Evolutionary conservation across 2,797 vertebrate genomes (phyloP), one percentile per base, ranked within the genome.

Genomic region (Gallirallus australis): DNA sequence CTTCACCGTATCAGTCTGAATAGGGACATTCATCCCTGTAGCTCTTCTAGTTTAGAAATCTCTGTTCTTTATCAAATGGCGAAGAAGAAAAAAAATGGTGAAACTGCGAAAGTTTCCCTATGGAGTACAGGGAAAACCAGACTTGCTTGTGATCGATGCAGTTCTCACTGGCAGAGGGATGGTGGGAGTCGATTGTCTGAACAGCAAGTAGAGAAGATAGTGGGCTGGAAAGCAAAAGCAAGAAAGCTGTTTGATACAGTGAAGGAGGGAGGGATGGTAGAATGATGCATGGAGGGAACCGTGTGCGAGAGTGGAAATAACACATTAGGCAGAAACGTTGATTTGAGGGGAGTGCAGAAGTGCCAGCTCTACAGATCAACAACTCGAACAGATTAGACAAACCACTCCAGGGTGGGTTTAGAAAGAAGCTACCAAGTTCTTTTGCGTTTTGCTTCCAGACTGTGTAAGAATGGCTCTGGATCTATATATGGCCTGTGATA

Each of bases 121-220:
- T 5, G 15, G 25, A 72, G 23, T 47, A 33, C 7, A 61, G 28
- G 47, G 35, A 54, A 89, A 95, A 89, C 15, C 47, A 89, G 69
- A 48, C 47, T 85, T 73, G 3, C n/a, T 77, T 71, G 33, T 53
- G 59, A 86, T 84, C 27, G 33, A 1, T 68, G 71, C n/a, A 66
- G 56, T 75, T 90, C 42, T 78, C 50, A 16, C 54, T 94, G 82
- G 69, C 84, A 96, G 91, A 95, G 94, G 50, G 69, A 78, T 65
- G 80, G 95, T 94, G 73, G 90, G 94, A 84, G 89, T 25, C 79
- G 89, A 63, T 40, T 86, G 63, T 91, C 73, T 95, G 76, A 96
- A 48, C 47, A 90, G 31, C 40, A 90, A 91, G 73, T 57, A 54
- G 66, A 85, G 23, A 89, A 82, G 79, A 64, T 31, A 85, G 72